Conservation (phyloP, 2,113 vertebrate species). For the Leucopsar rothschildi region DNA sequence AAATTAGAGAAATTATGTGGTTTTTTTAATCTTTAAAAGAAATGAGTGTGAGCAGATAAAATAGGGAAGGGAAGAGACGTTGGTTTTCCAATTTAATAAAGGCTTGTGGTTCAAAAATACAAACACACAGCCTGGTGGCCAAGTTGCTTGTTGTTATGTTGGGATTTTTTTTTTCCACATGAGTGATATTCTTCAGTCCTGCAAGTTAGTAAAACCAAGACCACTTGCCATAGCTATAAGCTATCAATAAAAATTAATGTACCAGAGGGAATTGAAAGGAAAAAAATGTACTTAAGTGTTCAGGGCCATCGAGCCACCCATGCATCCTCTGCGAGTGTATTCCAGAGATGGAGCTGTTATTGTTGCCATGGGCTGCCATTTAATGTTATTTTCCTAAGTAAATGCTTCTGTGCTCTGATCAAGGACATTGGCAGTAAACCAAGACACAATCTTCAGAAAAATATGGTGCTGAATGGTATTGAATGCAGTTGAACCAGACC, state of each 20-base stretch:
- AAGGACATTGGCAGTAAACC: slow-evolving; percentile 59
- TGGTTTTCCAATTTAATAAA: not conserved
- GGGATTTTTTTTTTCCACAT: slow-evolving; percentile 12
- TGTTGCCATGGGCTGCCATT: slow-evolving; percentile 64
- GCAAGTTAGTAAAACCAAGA: slow-evolving; percentile 76
- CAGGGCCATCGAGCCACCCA: slow-evolving; percentile 69
- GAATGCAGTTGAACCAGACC: not conserved
- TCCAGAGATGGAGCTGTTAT: slow-evolving; percentile 25
- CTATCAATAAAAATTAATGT: slow-evolving; percentile 81
- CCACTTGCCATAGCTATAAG: slow-evolving; percentile 71
- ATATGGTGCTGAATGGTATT: slow-evolving; percentile 6
- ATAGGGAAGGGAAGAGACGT: not conserved
- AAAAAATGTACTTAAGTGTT: slow-evolving; percentile 73
- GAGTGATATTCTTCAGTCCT: slow-evolving; percentile 66
- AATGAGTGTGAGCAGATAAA: not conserved
- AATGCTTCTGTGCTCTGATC: slow-evolving; percentile 58
- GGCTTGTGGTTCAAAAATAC: not conserved
- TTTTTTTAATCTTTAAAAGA: not conserved
- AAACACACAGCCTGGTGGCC: not conserved
- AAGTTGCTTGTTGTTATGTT: slow-evolving; percentile 22
- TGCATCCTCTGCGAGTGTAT: slow-evolving; percentile 36
- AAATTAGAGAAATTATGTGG: not conserved
- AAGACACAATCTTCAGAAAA: slow-evolving; percentile 22
- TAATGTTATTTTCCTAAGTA: slow-evolving; percentile 63
- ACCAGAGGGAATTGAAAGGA: slow-evolving; percentile 74